Conservation (phyloP, 2,113 vertebrate species). For the Podiceps cristatus region DNA sequence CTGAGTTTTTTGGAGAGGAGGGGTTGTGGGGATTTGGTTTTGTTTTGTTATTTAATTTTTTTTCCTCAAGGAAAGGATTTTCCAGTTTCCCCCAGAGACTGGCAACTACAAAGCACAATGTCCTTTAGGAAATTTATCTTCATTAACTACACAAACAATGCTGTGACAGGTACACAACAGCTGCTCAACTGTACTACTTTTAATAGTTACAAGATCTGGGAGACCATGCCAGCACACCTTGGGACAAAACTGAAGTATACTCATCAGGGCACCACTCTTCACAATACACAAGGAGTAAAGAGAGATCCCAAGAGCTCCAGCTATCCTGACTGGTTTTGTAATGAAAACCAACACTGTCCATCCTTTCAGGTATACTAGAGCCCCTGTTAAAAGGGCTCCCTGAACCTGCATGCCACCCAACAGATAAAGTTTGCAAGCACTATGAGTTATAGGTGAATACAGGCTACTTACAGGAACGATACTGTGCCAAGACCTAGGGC, state of each 20-base stretch:
- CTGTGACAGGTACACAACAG: neutral
- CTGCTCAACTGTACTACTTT: neutral
- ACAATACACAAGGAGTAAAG: neutral
- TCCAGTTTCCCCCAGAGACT: neutral
- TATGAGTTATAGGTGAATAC: neutral
- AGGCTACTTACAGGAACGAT: neutral
- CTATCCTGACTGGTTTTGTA: neutral
- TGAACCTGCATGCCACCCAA: neutral
- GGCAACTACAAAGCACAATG: neutral
- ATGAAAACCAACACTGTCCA: neutral
- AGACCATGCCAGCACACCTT: neutral
- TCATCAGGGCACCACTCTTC: neutral
- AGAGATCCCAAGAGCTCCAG: neutral
- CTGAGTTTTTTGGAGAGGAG: neutral
- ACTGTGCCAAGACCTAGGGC: neutral
- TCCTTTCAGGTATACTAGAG: neutral
- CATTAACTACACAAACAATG: neutral
- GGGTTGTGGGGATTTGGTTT: neutral
- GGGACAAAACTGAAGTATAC: neutral
- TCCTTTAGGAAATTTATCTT: neutral
- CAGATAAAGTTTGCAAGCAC: neutral
- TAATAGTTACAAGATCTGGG: neutral
- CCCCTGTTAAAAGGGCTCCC: neutral
- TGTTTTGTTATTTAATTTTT: neutral
- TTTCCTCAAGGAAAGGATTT: neutral